Conservation (phyloP, 2,113 vertebrate genomes). For the Orycteropus afer region DNA sequence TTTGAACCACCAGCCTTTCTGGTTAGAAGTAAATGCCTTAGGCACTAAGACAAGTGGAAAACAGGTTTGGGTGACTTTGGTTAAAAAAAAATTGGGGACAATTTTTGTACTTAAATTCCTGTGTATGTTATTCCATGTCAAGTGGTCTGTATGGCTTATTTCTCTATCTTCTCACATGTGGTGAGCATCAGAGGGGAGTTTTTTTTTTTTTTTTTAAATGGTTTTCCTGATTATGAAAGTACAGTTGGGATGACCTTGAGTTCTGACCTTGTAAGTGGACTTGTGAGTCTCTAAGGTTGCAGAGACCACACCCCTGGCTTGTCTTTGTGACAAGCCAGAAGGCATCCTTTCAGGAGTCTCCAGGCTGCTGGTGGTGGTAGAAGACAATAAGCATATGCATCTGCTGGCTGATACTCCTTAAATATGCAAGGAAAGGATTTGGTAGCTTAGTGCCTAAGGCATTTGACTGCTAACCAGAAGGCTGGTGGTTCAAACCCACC, state of each 20-base stretch:
- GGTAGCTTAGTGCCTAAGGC: no score
- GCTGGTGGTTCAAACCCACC: no score
- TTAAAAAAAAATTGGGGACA: background rate
- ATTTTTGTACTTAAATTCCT: conserved; percentile 17
- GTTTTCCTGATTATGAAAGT: background rate
- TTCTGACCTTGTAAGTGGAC: background rate
- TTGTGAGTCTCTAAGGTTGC: background rate
- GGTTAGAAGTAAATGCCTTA: no score
- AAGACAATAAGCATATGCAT: background rate
- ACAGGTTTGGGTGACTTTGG: background rate
- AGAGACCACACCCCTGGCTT: background rate
- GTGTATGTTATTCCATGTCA: background rate
- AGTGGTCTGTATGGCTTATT: background rate
- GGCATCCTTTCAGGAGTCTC: background rate
- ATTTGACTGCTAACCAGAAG: no score
- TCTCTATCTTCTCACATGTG: background rate
- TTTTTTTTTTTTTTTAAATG: background rate
- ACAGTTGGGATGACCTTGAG: background rate
- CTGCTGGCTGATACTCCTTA: background rate
- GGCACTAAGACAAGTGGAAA: background rate
- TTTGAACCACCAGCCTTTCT: no score
- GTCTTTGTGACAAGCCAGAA: background rate
- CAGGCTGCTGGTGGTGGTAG: background rate
- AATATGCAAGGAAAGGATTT: background rate
- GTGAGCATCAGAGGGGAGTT: background rate